Conservation (phyloP, 2,113 vertebrate species). For the Phylloscopus trochiloides region DNA sequence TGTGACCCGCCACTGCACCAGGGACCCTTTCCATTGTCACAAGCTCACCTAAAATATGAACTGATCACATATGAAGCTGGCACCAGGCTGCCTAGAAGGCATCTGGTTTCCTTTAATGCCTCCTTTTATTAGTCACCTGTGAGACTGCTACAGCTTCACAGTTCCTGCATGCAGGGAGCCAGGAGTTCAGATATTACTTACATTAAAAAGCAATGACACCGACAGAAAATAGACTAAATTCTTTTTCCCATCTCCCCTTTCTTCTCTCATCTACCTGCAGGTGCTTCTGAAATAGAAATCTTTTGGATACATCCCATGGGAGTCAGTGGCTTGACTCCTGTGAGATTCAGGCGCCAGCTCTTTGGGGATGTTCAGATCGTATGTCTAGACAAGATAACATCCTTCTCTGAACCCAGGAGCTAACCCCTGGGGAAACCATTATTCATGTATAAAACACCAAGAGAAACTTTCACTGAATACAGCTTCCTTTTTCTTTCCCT, state of each 20-base stretch:
- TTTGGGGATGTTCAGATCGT: constrained; percentile 46
- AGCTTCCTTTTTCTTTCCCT: constrained; percentile 41
- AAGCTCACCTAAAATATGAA: not conserved
- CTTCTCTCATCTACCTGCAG: constrained; percentile 35
- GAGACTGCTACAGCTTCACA: not conserved
- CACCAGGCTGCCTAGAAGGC: not conserved
- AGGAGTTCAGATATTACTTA: not conserved
- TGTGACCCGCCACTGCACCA: not conserved
- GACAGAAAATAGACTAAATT: not conserved
- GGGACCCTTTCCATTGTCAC: not conserved
- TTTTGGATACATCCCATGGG: constrained; percentile 55
- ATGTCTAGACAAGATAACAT: constrained; percentile 68
- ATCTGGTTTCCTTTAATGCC: not conserved
- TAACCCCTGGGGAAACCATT: constrained; percentile 51
- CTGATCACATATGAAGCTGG: not conserved
- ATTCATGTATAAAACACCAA: constrained; percentile 51
- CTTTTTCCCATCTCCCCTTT: not conserved
- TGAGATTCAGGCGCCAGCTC: constrained; percentile 52
- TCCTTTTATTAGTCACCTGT: not conserved
- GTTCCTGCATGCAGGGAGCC: not conserved
- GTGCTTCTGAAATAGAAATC: constrained; percentile 43
- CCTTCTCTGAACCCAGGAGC: constrained; percentile 47
- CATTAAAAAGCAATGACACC: not conserved
- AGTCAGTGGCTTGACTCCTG: constrained; percentile 13
- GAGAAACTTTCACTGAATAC: not conserved